Evolutionary conservation across 2,888 invertebrate genomes (phyloP).

Genomic region (Exephanes ischioxanthus): DNA sequence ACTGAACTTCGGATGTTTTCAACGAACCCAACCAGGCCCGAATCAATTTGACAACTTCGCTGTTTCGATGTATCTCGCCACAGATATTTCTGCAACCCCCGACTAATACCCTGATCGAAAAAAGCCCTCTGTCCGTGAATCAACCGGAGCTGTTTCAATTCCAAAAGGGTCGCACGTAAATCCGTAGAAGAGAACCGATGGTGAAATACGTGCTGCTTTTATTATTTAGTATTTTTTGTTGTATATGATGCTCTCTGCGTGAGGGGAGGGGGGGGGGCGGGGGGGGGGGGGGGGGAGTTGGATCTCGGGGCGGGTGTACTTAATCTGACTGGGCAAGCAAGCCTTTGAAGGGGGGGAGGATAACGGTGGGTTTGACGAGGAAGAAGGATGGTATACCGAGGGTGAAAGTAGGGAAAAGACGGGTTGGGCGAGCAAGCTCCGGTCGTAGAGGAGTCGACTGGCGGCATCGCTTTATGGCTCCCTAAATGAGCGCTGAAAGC

Average conservation of each 20-base stretch:
- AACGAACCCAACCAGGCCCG: neutral
- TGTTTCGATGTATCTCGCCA: neutral
- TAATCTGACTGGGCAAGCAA: constrained; percentile 54
- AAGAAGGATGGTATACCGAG: constrained; percentile 3
- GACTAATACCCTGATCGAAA: neutral
- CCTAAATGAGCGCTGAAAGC: constrained; percentile 81
- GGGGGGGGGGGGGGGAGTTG: neutral
- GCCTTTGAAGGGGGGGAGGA: constrained; percentile 54
- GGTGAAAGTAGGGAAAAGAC: constrained; percentile 25
- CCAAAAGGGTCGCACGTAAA: constrained; percentile 3
- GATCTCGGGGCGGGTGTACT: constrained; percentile 45
- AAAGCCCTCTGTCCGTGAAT: neutral
- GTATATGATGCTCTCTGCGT: constrained; percentile 22
- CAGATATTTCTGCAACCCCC: neutral
- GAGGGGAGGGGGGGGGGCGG: neutral
- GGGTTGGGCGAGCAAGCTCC: constrained; percentile 24
- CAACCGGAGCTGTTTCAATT: neutral
- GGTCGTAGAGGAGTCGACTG: constrained; percentile 55
- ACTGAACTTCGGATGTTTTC: neutral
- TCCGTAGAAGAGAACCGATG: neutral
- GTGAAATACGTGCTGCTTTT: constrained; percentile 18
- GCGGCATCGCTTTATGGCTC: constrained; percentile 74
- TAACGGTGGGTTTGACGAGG: constrained; percentile 28
- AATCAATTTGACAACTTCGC: neutral
- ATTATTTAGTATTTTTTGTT: constrained; percentile 50